A percentile compares a stretch with the other conserved stretches of the same genome.
Evolutionary conservation across 2,113 vertebrate genomes (phyloP).

Genomic region (Ardeotis arabs): DNA sequence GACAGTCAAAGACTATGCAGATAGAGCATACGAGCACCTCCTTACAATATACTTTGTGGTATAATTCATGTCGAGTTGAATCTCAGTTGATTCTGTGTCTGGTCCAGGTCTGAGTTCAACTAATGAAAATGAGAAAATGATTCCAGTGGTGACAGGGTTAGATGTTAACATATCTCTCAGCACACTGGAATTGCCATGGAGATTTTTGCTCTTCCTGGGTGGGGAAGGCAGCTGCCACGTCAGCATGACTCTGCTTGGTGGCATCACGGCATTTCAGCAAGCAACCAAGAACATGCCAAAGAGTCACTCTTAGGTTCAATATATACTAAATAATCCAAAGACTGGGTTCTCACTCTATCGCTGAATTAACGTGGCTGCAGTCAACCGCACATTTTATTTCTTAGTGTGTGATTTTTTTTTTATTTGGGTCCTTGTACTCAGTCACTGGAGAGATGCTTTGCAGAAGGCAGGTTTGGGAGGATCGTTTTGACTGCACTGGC

Average conservation of each 20-base stretch:
- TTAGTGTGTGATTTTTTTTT: not conserved
- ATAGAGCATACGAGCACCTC: not conserved
- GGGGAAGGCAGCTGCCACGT: not conserved
- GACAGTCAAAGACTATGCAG: not conserved
- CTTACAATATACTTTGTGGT: not conserved
- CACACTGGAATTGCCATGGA: fast-evolving
- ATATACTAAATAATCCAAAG: not conserved
- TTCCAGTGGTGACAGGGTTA: not conserved
- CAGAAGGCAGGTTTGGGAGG: not conserved
- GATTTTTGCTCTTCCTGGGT: not conserved
- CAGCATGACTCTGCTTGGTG: not conserved
- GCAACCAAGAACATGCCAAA: not conserved
- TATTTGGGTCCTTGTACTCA: not conserved
- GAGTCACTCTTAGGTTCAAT: not conserved
- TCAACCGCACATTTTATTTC: not conserved
- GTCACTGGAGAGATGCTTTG: not conserved
- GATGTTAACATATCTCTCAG: not conserved
- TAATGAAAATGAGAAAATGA: not conserved
- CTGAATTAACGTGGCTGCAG: not conserved
- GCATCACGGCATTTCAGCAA: not conserved
- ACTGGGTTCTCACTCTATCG: not conserved
- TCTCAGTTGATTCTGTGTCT: not conserved
- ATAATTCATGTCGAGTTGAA: not conserved
- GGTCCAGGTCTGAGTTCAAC: not conserved
- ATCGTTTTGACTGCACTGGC: not conserved